Evolutionary conservation across 2,113 vertebrate species (phyloP).

Genomic region (Paradoxurus hermaphroditus): DNA sequence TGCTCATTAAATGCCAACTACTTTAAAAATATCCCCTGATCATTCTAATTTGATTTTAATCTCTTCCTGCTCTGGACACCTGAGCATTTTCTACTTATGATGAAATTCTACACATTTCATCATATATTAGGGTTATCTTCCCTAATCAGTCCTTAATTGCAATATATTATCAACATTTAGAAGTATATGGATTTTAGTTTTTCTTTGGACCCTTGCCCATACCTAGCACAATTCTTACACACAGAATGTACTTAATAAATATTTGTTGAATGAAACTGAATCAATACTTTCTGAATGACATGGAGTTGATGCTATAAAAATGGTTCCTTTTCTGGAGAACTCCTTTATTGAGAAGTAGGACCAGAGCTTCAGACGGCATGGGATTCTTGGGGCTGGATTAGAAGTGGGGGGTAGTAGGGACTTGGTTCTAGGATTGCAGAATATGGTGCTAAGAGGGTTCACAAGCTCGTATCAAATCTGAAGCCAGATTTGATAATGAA

Average conservation of each 20-base stretch:
- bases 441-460: neutral
- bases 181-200: neutral
- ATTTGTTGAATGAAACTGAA: neutral
- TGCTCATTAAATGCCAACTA: neutral
- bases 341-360: neutral
- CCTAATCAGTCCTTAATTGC: neutral
- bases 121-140: neutral
- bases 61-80: neutral
- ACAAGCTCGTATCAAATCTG: no score
- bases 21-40: neutral
- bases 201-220: neutral
- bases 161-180: neutral
- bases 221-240: neutral
- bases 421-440: neutral
- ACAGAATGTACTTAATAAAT: neutral
- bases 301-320: neutral
- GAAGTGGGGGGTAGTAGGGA: neutral
- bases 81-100: neutral
- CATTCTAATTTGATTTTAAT: neutral
- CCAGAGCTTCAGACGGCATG: neutral
- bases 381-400: neutral
- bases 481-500: neutral
- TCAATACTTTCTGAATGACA: neutral
- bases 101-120: neutral
- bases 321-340: neutral